Evolutionary conservation across 2,113 vertebrate genomes (phyloP).

Genomic region (Myotis davidii): DNA sequence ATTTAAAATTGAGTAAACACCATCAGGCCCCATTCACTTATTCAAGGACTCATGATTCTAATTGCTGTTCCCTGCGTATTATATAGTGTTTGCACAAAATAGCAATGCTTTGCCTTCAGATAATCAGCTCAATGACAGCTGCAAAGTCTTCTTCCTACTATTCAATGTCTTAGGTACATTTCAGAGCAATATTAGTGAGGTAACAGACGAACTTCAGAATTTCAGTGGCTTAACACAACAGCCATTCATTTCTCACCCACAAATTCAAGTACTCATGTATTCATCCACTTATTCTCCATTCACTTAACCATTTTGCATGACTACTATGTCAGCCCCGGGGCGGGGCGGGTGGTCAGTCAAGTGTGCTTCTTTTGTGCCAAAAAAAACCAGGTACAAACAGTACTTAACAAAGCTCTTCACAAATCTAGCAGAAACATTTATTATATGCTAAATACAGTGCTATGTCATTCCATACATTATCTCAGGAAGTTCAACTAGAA

Average conservation of each 20-base stretch:
- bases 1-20: slow-evolving; percentile 83
- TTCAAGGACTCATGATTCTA: slow-evolving; percentile 83
- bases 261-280: background rate
- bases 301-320: background rate
- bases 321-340: background rate
- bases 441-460: background rate
- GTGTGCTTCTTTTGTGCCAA: background rate
- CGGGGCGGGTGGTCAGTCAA: background rate
- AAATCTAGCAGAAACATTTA: background rate
- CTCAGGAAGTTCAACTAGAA: background rate
- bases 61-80: slow-evolving; percentile 84
- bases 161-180: slow-evolving; percentile 74
- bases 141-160: slow-evolving; percentile 79
- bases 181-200: background rate
- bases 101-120: slow-evolving; percentile 81
- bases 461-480: background rate
- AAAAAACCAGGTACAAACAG: background rate
- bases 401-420: background rate
- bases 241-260: background rate
- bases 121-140: slow-evolving; percentile 84
- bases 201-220: background rate
- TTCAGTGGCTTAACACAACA: background rate
- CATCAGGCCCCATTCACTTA: slow-evolving; percentile 85
- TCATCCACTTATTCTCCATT: background rate
- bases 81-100: slow-evolving; percentile 86